Evolutionary conservation across 2,797 vertebrate species (phyloP), one percentile per base, ranked within the genome.

Genomic region (Lithobates sylvaticus): DNA sequence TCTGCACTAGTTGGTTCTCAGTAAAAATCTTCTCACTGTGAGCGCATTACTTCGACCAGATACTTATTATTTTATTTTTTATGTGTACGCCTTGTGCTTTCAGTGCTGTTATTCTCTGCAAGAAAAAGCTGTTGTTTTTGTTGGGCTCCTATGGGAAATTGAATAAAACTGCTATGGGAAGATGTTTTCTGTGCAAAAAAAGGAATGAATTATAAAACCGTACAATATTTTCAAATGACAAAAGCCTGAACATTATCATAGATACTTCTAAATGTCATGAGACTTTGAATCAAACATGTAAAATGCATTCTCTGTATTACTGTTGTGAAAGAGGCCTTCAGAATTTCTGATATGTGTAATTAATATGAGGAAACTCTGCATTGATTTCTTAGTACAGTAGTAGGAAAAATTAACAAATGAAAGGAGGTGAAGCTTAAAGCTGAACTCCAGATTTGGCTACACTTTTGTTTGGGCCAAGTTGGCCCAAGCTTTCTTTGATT

Each of bases 111-210:
- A 64, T 85, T 65, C 77, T 74, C 39, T 50, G 42, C 42, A 67
- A 80, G 68, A 80, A 80, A 39, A 74, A 85, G 42, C 61, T 73
- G 84, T 75, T 79, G 69, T 79, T 80, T 85, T 85, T 68, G n/a
- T 54, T 50, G 44, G 13, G 15, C 58, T 80, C 84, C 71, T 85
- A 34, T 67, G 84, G 84, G 84, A 80, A 39, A 69, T 50, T 64
- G 70, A 74, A 85, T 79, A 68, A 80, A 74, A 85, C 76, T 65
- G 54, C 50, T 74, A 80, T 16, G 69, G 67, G 78, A 72, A 80
- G 58, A 80, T 85, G 84, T 75, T 85, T 74, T 77, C 76, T 74
- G 34, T 54, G 68, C 74, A 70, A 79, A 42, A 32, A 80, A 78
- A 69, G 36, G 61, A 79, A 85, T 68, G 42, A 76, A 84, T 76